Evolutionary conservation across 1,140 invertebrate genomes (phyloP), one percentile per base, ranked within the genome.

Genomic region (Eueides isabella): DNA sequence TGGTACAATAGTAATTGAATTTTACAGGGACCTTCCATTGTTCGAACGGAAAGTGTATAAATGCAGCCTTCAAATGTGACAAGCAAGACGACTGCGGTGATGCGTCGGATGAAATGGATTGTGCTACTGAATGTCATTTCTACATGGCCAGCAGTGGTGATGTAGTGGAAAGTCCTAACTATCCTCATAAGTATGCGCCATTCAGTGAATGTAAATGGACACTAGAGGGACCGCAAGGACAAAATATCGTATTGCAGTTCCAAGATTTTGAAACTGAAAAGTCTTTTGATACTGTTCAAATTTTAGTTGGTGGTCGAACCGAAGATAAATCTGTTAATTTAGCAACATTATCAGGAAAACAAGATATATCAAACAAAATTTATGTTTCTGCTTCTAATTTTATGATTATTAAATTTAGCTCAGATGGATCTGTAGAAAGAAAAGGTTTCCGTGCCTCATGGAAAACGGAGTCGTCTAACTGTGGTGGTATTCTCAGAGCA

Each of bases 221-320:
- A 0, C 94, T 99, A 62, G 98, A 99, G 94, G 98, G 98, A 30
- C 98, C 98, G 5, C 96, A 99, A 92, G 98, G 98, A 48, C 97
- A 98, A 89, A 98, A 98, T 82, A 98, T 99, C 75, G 95, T 98
- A 35, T 93, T 99, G 70, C 94, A 99, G 95, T 98, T 99, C 92
- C 98, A 98, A 95, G 97, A 98, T 93, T 99, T 99, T 92, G 98
- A 98, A 87, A 99, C 98, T 5, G 98, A 99, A 93, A 97, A 98
- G 88, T 97, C 97, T 81, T 98, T 98, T 84, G 98, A 99, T 92
- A 98, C 98, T 38, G 98, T 99, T 6, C 98, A 99, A 93, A 97
- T 99, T 78, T 94, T 99, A 78, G 98, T 98, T 2, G 98, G 99
- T 29, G 98, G 98, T 28, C 95, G 97, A 81, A 98, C 98, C 4